phyloP scores from a whole-genome alignment of 2,888 invertebrate genomes.

The Ochropleura plecta region DNA sequence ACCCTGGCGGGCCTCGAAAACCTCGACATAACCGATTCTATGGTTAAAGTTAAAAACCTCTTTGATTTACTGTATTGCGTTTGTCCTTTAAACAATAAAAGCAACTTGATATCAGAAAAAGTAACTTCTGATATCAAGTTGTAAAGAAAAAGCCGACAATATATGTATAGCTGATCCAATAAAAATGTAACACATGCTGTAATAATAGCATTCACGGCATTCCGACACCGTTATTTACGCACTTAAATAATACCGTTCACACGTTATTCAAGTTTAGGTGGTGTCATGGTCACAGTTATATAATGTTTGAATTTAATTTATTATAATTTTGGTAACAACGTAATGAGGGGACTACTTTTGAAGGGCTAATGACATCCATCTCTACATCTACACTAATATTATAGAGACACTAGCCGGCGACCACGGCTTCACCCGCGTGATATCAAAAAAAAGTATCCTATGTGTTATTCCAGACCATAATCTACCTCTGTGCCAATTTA shows the following conservation, averaged over 20 bases:
- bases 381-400: neutral
- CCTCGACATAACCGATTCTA: neutral
- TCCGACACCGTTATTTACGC: conserved; percentile 47
- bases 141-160: conserved; percentile 9
- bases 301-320: conserved; percentile 39
- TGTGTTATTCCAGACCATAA: too few species aligned
- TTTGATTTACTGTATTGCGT: neutral
- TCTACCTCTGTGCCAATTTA: too few species aligned
- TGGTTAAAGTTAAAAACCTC: neutral
- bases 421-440: too few species aligned
- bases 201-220: conserved; percentile 33
- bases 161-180: conserved; percentile 21
- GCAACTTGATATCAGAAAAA: too few species aligned
- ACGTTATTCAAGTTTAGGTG: conserved; percentile 49
- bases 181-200: conserved; percentile 34
- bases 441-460: too few species aligned
- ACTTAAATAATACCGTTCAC: conserved; percentile 52
- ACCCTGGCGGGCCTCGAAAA: neutral
- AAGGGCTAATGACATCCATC: neutral
- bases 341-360: neutral
- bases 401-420: neutral
- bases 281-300: conserved; percentile 50
- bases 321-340: conserved; percentile 27
- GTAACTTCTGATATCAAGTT: conserved; percentile 8
- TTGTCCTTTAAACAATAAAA: neutral